phyloP scores from a whole-genome alignment of 2,113 vertebrate genomes.

The Tiliqua scincoides region DNA sequence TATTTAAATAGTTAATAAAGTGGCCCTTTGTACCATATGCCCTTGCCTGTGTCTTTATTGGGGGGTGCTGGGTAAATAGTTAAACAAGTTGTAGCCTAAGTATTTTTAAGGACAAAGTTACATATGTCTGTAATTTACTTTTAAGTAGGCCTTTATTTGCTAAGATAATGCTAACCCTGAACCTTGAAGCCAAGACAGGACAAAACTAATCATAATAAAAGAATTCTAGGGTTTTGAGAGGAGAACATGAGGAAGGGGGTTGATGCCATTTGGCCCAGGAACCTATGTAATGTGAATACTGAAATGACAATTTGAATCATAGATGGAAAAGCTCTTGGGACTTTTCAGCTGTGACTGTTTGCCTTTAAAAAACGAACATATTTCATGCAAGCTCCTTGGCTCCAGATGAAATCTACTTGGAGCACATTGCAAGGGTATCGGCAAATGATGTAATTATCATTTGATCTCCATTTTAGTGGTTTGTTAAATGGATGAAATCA shows the following conservation, averaged over 20 bases:
- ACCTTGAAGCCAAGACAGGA: not conserved
- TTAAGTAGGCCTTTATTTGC: too few relatives aligned
- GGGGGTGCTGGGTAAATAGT: too few relatives aligned
- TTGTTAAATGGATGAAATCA: not conserved
- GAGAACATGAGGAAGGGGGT: not conserved
- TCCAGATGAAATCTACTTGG: not conserved
- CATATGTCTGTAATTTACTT: too few relatives aligned
- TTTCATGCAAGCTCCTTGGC: not conserved
- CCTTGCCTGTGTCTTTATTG: too few relatives aligned
- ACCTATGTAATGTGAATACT: constrained; percentile 2
- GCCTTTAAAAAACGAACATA: constrained; percentile 16
- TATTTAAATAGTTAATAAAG: too few relatives aligned
- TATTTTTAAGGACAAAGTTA: too few relatives aligned
- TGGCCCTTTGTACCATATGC: too few relatives aligned
- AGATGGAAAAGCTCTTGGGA: not conserved
- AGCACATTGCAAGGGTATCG: not conserved
- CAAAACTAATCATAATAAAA: not conserved
- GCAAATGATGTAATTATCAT: not conserved
- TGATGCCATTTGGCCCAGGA: constrained; percentile 11
- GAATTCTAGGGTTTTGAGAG: not conserved
- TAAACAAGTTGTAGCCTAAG: too few relatives aligned
- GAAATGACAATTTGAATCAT: not conserved
- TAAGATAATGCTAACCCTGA: too few relatives aligned
- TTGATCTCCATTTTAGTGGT: not conserved
- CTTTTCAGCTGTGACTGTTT: not conserved